Evolutionary conservation across 2,797 vertebrate species (phyloP).

Genomic region (Myotis daubentonii): DNA sequence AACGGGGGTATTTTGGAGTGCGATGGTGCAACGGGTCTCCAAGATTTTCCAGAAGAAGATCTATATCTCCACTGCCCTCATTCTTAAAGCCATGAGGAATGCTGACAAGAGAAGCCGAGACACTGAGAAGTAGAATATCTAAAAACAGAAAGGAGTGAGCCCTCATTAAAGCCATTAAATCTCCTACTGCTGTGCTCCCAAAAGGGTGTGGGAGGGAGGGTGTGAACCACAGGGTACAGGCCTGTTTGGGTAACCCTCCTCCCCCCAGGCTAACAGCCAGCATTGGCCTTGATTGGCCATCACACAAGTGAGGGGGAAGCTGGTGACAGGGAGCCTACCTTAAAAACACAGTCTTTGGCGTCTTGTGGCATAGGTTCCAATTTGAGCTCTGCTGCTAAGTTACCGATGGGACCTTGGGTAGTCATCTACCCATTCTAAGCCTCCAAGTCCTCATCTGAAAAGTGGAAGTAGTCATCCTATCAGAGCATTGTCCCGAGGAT

Average conservation of each 20-base stretch:
- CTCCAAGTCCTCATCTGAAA: slow-evolving; percentile 26
- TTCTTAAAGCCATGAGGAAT: neutral
- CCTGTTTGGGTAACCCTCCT: neutral
- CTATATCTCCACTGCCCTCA: neutral
- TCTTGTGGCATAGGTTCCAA: neutral
- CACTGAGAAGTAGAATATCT: neutral
- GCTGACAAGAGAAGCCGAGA: neutral
- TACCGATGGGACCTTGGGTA: neutral
- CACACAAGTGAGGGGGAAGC: neutral
- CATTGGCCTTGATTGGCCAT: neutral
- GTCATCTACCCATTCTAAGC: neutral
- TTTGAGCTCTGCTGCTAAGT: neutral
- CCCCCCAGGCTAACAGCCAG: neutral
- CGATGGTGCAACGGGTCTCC: neutral
- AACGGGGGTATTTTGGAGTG: neutral
- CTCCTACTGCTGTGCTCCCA: neutral
- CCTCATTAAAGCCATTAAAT: neutral
- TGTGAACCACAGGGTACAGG: no score
- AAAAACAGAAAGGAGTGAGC: neutral
- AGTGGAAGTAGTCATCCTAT: slow-evolving; percentile 39
- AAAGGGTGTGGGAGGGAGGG: neutral
- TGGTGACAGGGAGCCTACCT: neutral
- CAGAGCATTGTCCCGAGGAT: slow-evolving; percentile 42
- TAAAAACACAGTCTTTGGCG: neutral
- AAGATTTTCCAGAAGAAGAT: neutral